A percentile compares a stretch with the other conserved stretches of the same genome.
Conservation (phyloP, 2,113 vertebrate genomes). For the Bos javanicus region DNA sequence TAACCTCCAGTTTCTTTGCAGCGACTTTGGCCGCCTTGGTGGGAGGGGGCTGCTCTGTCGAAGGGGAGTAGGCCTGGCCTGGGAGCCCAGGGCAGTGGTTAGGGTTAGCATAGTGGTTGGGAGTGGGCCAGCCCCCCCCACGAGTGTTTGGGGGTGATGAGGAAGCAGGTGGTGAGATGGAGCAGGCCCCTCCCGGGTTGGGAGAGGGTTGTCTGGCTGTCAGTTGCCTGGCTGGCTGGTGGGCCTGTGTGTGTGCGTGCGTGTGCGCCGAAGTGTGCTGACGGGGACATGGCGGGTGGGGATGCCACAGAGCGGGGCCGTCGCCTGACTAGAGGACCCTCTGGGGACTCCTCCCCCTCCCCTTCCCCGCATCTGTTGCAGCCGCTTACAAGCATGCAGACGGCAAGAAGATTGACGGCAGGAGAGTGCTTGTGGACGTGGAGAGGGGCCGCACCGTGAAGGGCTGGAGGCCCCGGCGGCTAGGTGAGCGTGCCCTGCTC, state of each 20-base stretch:
- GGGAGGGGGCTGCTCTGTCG: slow-evolving; percentile 68
- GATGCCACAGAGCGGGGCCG: neutral
- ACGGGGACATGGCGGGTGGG: slow-evolving; percentile 1
- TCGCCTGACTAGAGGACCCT: slow-evolving; percentile 59
- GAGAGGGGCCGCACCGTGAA: slow-evolving; percentile 94
- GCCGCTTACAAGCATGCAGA: slow-evolving; percentile 96
- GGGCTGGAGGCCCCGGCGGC: slow-evolving; percentile 92
- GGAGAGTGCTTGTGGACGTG: slow-evolving; percentile 93
- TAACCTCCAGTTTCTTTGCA: slow-evolving; percentile 76
- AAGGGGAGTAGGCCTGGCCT: neutral
- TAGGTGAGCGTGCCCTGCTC: slow-evolving; percentile 79
- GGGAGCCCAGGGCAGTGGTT: accelerated
- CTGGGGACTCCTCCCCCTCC: slow-evolving; percentile 66
- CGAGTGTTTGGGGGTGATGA: neutral
- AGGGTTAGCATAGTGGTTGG: neutral
- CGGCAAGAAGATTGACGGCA: slow-evolving; percentile 95
- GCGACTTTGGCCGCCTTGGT: slow-evolving; percentile 54
- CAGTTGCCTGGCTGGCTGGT: slow-evolving; percentile 71
- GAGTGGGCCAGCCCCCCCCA: neutral
- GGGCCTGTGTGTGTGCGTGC: neutral
- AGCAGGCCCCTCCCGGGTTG: slow-evolving; percentile 70
- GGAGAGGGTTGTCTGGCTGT: slow-evolving; percentile 62
- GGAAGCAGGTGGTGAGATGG: slow-evolving; percentile 46
- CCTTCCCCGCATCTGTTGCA: slow-evolving; percentile 81
- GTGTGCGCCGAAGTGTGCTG: neutral